These are phyloP conservation scores for Microtus ochrogaster DNA, from an alignment of 2,113 vertebrate species.

Conservation along the genomic window DNA sequence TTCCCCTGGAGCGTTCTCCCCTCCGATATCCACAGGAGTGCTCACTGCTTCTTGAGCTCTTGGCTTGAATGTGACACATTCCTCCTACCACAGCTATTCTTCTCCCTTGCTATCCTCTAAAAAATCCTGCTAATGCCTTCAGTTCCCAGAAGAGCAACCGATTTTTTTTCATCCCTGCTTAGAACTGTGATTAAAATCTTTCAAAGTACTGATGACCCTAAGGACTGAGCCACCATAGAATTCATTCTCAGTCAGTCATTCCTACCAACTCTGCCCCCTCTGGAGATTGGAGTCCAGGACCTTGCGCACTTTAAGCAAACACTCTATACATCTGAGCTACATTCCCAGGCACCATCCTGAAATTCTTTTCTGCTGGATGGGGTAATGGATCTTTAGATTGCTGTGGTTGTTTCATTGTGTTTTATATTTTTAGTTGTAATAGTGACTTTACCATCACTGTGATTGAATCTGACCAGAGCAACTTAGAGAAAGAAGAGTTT, in stretches of 20 bases:
- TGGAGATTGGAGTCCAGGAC: neutral
- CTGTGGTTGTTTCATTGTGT: neutral
- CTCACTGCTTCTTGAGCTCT: neutral
- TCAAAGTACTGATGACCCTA: neutral
- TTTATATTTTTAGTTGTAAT: neutral
- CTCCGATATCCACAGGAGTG: neutral
- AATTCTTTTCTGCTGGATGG: conserved; percentile 11
- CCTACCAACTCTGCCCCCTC: neutral
- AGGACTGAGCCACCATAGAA: neutral
- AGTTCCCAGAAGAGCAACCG: neutral
- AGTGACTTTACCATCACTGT: neutral
- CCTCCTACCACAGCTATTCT: neutral
- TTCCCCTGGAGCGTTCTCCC: neutral
- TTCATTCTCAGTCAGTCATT: neutral
- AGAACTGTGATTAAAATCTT: neutral
- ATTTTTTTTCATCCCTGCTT: conserved; percentile 42
- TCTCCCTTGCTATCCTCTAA: neutral
- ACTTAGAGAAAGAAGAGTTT: neutral
- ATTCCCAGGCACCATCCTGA: neutral
- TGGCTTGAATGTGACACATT: neutral
- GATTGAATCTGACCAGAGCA: neutral
- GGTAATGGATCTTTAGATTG: neutral
- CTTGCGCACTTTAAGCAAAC: neutral
- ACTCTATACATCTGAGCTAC: neutral
- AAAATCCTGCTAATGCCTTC: neutral